Base-by-base conservation (phyloP, 2,888 invertebrate species). In the Cristatella mucedo region DNA sequence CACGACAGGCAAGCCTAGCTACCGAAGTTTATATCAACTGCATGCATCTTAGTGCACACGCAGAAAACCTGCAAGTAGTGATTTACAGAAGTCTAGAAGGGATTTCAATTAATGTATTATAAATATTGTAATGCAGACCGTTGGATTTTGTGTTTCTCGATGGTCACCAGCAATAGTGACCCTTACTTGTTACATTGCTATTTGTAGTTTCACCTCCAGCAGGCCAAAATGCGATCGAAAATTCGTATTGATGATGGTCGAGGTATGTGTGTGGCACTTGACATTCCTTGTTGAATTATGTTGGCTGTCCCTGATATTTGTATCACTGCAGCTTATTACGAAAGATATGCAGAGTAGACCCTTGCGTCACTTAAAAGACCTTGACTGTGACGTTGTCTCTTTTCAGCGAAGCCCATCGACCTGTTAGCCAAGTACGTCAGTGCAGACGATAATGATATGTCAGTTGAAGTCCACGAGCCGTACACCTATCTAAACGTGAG, bases 391-490 rank as follows among this genome's bases (percentile, higher is more conserved):
- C n/a, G n/a, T n/a, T n/a, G n/a, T n/a, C n/a, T 30, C 21, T 39
- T 55, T 61, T 2, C 65, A 74, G 93, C 95, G 0, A 97, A 97
- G 60, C 93, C 97, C 0, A 97, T 99, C 49, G 97, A 99, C 72
- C 71, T 95, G 46, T 69, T 97, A 41, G 93, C 93, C 0, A 84
- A 93, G 70, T 97, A 95, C 57, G 84, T 93, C 41, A 82, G 82
- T 59, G 80, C 82, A 15, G 60, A 62, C 34, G 63, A 62, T 1
- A 83, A 87, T 55, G 82, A 83, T 53, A 82, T 89, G 54, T 83
- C 87, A 0, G 79, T 93, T 19, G 93, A 95, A 70, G 86, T 97
- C 84, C 87, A 91, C 59, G 93, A 97, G 63, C 95, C 97, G 0
- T 89, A 93, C 61, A 82, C 83, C 0, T 89, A 89, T 61, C 73